Percentiles rank a stretch among this genome's conserved stretches.
phyloP scores from a whole-genome alignment of 2,888 invertebrate species.

The Nemurella pictetii region DNA sequence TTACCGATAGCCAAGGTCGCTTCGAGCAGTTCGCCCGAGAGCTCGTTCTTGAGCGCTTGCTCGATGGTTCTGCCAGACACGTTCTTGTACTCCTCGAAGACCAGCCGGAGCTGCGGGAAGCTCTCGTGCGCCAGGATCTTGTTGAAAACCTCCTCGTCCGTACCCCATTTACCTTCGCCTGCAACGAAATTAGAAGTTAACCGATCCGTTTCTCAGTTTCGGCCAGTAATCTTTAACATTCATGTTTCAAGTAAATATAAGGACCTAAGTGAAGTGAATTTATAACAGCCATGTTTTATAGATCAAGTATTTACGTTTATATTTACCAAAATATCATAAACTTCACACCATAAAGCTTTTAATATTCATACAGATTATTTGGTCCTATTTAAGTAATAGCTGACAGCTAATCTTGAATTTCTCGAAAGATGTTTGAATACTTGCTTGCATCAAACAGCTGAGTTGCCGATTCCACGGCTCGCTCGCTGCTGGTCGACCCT shows the following conservation, averaged over 20 bases:
- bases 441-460: constrained; percentile 44
- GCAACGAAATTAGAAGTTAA: constrained; percentile 25
- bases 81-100: constrained; percentile 74
- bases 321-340: no score
- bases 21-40: constrained; percentile 67
- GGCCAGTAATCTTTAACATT: no score
- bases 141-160: constrained; percentile 73
- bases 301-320: no score
- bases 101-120: constrained; percentile 67
- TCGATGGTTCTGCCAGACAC: constrained; percentile 73
- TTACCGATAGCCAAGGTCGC: constrained; percentile 71
- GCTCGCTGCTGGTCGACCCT: constrained; percentile 40
- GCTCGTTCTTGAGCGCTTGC: constrained; percentile 69
- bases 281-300: no score
- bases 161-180: constrained; percentile 70
- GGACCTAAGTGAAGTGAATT: no score
- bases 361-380: no score
- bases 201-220: background rate
- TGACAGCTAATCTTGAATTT: no score
- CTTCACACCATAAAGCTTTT: no score
- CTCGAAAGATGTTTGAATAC: no score
- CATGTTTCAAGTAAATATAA: no score
- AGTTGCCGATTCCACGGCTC: constrained; percentile 44
- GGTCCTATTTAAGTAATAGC: no score
- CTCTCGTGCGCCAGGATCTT: constrained; percentile 73